Base-by-base conservation (phyloP, 2,888 invertebrate genomes). In the Drosophila sordidula region DNA sequence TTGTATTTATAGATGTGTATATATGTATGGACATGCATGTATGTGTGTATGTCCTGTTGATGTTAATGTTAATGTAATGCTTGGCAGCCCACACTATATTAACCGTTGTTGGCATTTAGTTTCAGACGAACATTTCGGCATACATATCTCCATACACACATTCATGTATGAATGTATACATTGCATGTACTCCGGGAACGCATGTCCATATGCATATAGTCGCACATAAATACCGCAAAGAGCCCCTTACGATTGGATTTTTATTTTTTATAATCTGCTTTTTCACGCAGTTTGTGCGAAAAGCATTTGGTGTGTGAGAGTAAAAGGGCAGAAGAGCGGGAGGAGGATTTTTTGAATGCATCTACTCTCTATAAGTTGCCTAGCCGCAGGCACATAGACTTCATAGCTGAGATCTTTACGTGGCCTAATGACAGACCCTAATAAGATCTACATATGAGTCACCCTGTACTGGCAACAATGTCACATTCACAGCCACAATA, bases 1-100 rank as follows among this genome's bases (percentile, higher is more conserved):
- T 51, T 25, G 14, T 11, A 32, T 16, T 8, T 39, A 22, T 4
- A 18, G 12, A 14, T 32, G 14, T 22, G 11, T 25, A 12, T 32
- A 12, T 9, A 14, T 39, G 6, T 26, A 9, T 44, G 4, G 47
- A 38, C n/a, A 9, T 38, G 14, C 18, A 36, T n/a, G 9, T 32
- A 18, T 9, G n/a, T 26, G 29, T 44, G 34, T 55, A 25, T 26
- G 45, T 11, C 8, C 6, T 25, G 46, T 29, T 51, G 38, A 50
- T 55, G 51, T 63, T 73, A 58, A 73, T 73, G 69, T 67, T 58
- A 75, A 75, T 73, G 62, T 62, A 59, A 78, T 78, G 62, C 74
- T 77, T 62, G 41, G 42, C 50, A 36, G 16, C 51, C 63, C 51
- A 50, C 52, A 47, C 54, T 38, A 54, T 45, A 58, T 62, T 65